phyloP scores from a whole-genome alignment of 2,113 vertebrate genomes.

The Cnemophilus loriae region DNA sequence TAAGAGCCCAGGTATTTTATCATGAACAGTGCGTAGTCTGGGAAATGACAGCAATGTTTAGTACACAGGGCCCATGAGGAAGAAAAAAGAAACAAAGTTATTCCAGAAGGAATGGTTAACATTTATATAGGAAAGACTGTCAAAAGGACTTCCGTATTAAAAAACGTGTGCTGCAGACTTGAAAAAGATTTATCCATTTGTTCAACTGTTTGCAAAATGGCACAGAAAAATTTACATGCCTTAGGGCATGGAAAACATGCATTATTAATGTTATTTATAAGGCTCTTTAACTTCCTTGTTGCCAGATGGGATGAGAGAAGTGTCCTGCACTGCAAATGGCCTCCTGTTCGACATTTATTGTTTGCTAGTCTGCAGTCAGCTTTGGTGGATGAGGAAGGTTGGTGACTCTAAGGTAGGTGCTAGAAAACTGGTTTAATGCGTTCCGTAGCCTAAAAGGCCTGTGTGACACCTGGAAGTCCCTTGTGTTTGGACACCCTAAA shows the following conservation, averaged over 20 bases:
- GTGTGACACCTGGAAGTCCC: neutral
- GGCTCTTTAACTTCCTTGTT: conserved; percentile 1
- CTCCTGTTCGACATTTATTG: neutral
- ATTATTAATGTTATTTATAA: conserved; percentile 9
- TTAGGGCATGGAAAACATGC: neutral
- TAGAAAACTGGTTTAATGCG: neutral
- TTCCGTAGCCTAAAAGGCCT: neutral
- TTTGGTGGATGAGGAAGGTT: neutral
- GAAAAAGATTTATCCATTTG: neutral
- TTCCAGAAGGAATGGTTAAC: neutral
- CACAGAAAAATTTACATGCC: neutral
- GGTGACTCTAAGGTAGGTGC: conserved; percentile 18
- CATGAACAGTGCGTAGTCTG: neutral
- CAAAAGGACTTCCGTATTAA: neutral
- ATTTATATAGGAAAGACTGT: neutral
- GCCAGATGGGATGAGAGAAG: conserved; percentile 34
- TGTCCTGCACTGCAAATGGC: neutral
- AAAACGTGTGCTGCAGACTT: neutral
- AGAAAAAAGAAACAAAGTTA: neutral
- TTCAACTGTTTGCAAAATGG: neutral
- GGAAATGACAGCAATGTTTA: neutral
- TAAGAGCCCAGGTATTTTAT: neutral
- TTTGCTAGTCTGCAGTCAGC: conserved; percentile 1
- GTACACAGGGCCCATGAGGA: neutral
- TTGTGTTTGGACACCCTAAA: neutral